A percentile compares a stretch with the other conserved stretches of the same genome.
These are phyloP conservation scores for Anadara kagoshimensis DNA, from an alignment of 1,140 invertebrate genomes.

Conservation along the genomic window DNA sequence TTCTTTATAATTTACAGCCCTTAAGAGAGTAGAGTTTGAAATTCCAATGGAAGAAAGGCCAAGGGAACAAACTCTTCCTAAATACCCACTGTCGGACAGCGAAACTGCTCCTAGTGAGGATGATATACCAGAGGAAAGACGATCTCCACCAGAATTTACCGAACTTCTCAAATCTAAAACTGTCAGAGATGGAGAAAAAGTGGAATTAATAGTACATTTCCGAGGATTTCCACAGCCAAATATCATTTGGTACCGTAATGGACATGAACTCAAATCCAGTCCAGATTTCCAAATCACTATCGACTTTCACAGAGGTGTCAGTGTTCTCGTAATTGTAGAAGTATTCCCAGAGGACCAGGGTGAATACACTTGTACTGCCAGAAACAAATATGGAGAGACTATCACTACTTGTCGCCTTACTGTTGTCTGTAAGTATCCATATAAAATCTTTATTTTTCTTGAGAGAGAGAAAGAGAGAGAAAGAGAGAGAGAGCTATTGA, in stretches of 20 bases:
- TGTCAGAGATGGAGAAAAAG: conserved; percentile 64
- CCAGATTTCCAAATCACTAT: conserved; percentile 67
- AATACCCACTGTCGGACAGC: conserved; percentile 43
- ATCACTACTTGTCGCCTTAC: conserved; percentile 67
- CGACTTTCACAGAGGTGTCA: conserved; percentile 60
- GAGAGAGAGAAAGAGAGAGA: too few relatives aligned
- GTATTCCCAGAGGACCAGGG: conserved; percentile 85
- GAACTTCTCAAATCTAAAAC: conserved; percentile 62
- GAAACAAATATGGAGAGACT: conserved; percentile 92
- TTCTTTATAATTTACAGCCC: conserved; percentile 48
- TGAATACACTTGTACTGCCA: conserved; percentile 91
- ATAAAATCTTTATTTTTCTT: too few relatives aligned
- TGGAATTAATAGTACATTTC: conserved; percentile 64
- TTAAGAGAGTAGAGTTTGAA: conserved; percentile 57
- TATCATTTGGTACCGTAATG: conserved; percentile 72
- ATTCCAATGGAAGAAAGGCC: conserved; percentile 43
- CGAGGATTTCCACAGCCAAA: conserved; percentile 62
- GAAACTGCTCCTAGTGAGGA: conserved; percentile 49
- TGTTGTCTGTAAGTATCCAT: conserved; percentile 61
- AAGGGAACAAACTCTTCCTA: conserved; percentile 35
- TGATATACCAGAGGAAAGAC: conserved; percentile 54
- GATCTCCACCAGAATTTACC: conserved; percentile 65
- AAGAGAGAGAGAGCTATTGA: too few relatives aligned
- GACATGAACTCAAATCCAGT: conserved; percentile 61
- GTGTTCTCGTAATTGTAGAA: conserved; percentile 69